Percentiles rank a stretch among this genome's conserved stretches.
These are phyloP conservation scores for Lithodes maja DNA, from an alignment of 2,888 invertebrate species.

Conservation along the genomic window DNA sequence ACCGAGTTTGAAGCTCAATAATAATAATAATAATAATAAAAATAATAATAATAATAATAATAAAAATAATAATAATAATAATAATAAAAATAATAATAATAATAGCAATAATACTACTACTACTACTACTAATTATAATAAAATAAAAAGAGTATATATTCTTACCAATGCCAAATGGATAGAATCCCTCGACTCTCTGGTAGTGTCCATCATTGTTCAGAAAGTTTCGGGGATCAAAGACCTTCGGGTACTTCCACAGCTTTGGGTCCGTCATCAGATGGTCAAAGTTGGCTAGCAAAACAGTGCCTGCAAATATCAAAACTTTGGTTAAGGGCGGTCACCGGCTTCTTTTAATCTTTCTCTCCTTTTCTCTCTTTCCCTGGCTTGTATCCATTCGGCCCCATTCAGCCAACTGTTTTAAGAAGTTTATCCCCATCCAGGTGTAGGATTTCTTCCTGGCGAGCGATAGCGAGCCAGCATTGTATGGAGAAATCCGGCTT, in stretches of 20 bases:
- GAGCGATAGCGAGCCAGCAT: too few relatives aligned
- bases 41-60: too few relatives aligned
- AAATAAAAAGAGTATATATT: too few relatives aligned
- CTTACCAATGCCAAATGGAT: slow-evolving; percentile 44
- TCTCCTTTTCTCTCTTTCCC: not conserved
- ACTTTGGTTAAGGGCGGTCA: not conserved
- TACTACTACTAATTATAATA: too few relatives aligned
- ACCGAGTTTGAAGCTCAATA: too few relatives aligned
- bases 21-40: too few relatives aligned
- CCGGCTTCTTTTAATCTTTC: not conserved
- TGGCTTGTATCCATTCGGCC: not conserved
- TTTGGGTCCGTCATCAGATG: not conserved
- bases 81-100: too few relatives aligned
- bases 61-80: too few relatives aligned
- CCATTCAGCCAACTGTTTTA: not conserved
- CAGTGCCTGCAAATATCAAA: slow-evolving; percentile 17
- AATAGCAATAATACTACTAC: too few relatives aligned
- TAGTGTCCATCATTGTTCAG: slow-evolving; percentile 35
- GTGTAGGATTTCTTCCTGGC: not conserved
- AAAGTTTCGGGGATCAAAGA: slow-evolving; percentile 39
- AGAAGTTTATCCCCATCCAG: not conserved
- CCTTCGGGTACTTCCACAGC: slow-evolving; percentile 25
- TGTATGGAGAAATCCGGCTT: too few relatives aligned
- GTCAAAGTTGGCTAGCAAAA: slow-evolving; percentile 26
- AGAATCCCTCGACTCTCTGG: slow-evolving; percentile 20